Conservation (phyloP, 1,140 invertebrate genomes). For the Fopius arisanus region DNA sequence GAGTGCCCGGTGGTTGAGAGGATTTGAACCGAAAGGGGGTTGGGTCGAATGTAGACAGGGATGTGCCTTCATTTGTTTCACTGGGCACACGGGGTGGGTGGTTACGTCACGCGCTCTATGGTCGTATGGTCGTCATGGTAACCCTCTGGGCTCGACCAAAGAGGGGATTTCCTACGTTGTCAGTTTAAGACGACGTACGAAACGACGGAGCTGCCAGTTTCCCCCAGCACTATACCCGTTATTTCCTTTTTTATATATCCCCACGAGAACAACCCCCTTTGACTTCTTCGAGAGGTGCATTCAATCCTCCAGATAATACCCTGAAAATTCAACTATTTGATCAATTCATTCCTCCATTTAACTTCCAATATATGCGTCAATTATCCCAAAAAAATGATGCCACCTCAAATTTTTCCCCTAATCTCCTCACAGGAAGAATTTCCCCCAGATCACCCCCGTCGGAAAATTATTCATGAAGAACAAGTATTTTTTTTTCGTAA, state of each 20-base stretch:
- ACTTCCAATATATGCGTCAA: too few relatives aligned
- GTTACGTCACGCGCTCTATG: conserved; percentile 61
- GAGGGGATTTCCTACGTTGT: conserved; percentile 60
- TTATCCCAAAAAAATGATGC: too few relatives aligned
- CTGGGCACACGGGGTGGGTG: conserved; percentile 56
- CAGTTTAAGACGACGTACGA: conserved; percentile 53
- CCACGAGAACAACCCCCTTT: conserved; percentile 6
- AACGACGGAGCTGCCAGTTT: conserved; percentile 33
- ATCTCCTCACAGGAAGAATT: too few relatives aligned
- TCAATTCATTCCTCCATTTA: too few relatives aligned
- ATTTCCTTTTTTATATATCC: conserved; percentile 16
- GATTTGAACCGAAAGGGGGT: conserved; percentile 21
- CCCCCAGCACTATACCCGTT: neutral
- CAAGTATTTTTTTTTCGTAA: too few relatives aligned
- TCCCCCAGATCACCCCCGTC: too few relatives aligned
- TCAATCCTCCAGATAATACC: neutral
- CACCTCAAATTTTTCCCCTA: too few relatives aligned
- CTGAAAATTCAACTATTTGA: too few relatives aligned
- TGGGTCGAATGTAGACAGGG: conserved; percentile 37
- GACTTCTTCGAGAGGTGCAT: neutral
- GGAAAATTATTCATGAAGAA: too few relatives aligned
- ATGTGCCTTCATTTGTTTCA: conserved; percentile 67
- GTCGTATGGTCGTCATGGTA: conserved; percentile 62
- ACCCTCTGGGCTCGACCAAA: conserved; percentile 58
- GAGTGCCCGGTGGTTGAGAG: conserved; percentile 31